Percentiles rank a stretch among this genome's conserved stretches.
Conservation (phyloP, 1,140 invertebrate genomes). For the Panagrolaimus sp. region DNA sequence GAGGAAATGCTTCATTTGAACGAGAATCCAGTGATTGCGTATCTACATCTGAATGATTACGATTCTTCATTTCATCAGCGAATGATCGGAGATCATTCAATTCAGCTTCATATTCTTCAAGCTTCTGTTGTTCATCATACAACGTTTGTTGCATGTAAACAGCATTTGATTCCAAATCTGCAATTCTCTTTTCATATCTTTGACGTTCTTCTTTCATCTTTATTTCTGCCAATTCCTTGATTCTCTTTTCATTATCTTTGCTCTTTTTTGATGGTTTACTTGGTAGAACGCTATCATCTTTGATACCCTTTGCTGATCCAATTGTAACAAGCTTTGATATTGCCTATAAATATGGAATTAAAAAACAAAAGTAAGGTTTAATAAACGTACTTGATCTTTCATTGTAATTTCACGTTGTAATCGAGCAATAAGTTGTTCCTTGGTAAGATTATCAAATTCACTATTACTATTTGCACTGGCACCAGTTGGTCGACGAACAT, state of each 20-base stretch:
- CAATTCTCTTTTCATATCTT: not conserved
- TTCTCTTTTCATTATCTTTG: slow-evolving; percentile 33
- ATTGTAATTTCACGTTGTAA: slow-evolving; percentile 38
- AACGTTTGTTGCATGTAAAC: not conserved
- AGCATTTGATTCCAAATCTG: not conserved
- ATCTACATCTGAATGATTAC: not conserved
- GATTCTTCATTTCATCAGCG: slow-evolving; percentile 13
- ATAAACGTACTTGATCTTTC: slow-evolving; percentile 31
- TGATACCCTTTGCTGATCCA: slow-evolving; percentile 33
- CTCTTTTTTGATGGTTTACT: slow-evolving; percentile 16
- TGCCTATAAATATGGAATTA: slow-evolving; percentile 23
- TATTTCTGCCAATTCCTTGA: slow-evolving; percentile 17
- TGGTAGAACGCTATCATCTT: slow-evolving; percentile 23
- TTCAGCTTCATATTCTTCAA: not conserved
- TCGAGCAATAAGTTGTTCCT: slow-evolving; percentile 36
- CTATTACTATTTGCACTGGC: slow-evolving; percentile 16
- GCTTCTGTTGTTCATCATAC: slow-evolving; percentile 9
- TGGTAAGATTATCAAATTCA: slow-evolving; percentile 30
- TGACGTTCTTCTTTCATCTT: slow-evolving; percentile 10
- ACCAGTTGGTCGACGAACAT: not conserved
- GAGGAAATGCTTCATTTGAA: not conserved
- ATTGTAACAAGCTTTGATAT: slow-evolving; percentile 33
- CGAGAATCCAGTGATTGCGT: not conserved
- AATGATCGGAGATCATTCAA: not conserved
- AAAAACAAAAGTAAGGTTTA: not conserved